Evolutionary conservation across 2,888 invertebrate species (phyloP).

Genomic region (Lasioglossum oenotherae): DNA sequence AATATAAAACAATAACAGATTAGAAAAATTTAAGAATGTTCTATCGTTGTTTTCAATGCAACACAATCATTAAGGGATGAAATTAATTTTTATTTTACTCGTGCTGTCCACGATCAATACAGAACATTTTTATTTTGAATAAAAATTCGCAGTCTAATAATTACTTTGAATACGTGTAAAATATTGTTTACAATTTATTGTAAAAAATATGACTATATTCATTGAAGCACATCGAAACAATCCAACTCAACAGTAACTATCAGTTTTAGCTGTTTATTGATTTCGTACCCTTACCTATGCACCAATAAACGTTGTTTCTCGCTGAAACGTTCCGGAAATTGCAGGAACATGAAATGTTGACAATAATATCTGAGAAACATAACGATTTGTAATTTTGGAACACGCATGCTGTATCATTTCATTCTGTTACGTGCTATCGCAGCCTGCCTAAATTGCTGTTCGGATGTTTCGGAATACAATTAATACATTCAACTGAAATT

Average conservation of each 20-base stretch:
- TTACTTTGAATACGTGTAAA: neutral
- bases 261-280: neutral
- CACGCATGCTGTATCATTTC: neutral
- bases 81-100: too few relatives aligned
- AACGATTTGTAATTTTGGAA: neutral
- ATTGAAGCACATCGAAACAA: neutral
- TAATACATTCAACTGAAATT: slow-evolving; percentile 2
- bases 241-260: neutral
- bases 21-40: too few relatives aligned
- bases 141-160: too few relatives aligned
- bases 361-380: neutral
- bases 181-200: neutral
- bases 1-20: too few relatives aligned
- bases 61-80: too few relatives aligned
- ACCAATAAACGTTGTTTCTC: neutral
- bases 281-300: neutral
- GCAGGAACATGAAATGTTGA: neutral
- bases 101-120: too few relatives aligned
- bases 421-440: neutral
- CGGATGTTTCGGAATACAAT: neutral
- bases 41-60: too few relatives aligned
- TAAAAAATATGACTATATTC: neutral
- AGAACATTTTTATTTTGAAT: too few relatives aligned
- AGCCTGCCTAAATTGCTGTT: neutral
- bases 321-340: neutral